A percentile compares a stretch with the other conserved stretches of the same genome.
phyloP scores from a whole-genome alignment of 1,140 invertebrate species.

The Thaumetopoea pityocampa region DNA sequence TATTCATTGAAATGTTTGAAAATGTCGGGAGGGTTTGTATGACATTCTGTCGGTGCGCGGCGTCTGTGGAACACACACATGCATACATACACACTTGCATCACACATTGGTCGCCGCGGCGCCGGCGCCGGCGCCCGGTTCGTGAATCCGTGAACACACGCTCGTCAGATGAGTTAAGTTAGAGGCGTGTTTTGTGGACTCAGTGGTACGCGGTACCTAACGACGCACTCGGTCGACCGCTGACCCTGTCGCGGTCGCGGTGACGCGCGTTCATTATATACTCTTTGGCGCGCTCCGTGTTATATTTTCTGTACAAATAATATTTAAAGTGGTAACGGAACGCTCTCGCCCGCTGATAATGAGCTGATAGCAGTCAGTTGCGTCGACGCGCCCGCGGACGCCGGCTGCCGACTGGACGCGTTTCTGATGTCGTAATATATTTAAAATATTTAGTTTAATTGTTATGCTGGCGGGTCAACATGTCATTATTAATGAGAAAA shows the following conservation, averaged over 20 bases:
- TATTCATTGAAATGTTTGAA: too few relatives aligned
- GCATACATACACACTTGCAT: too few relatives aligned
- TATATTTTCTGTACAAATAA: constrained; percentile 33
- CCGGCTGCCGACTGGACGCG: constrained; percentile 22
- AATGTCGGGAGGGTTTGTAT: too few relatives aligned
- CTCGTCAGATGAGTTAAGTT: too few relatives aligned
- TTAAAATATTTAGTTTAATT: constrained; percentile 1
- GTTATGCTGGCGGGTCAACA: constrained; percentile 13
- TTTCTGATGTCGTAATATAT: constrained; percentile 7
- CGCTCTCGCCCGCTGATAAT: constrained; percentile 39
- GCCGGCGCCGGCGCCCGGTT: too few relatives aligned
- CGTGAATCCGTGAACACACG: too few relatives aligned
- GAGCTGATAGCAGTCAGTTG: constrained; percentile 47
- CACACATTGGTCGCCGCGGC: too few relatives aligned
- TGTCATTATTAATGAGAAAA: constrained; percentile 47
- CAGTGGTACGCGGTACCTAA: too few relatives aligned
- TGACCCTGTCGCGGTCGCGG: constrained; percentile 4
- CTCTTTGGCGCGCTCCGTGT: too few relatives aligned
- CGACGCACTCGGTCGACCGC: constrained; percentile 4
- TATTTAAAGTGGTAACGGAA: constrained; percentile 52
- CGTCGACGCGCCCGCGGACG: constrained; percentile 14
- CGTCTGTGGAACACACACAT: too few relatives aligned
- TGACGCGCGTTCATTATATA: constrained; percentile 30
- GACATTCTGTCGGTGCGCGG: too few relatives aligned
- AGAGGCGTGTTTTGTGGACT: too few relatives aligned